These are phyloP conservation scores for Vidua macroura DNA, from an alignment of 2,113 vertebrate genomes.

Conservation along the genomic window DNA sequence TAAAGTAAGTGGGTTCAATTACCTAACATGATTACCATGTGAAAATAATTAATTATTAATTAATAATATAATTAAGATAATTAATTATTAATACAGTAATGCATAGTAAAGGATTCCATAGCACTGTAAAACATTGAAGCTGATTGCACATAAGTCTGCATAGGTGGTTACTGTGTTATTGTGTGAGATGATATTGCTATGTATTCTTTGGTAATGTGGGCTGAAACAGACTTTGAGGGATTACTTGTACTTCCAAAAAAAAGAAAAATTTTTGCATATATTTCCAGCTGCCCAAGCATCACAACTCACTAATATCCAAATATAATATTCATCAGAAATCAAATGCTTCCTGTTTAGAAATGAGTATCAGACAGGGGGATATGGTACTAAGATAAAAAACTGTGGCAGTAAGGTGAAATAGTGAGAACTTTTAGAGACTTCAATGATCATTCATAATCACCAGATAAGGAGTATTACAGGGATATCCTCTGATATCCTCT, in stretches of 20 bases:
- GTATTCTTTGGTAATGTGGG: neutral
- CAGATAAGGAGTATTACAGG: neutral
- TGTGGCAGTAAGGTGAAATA: neutral
- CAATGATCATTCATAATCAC: neutral
- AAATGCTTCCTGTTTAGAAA: neutral
- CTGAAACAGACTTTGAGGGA: neutral
- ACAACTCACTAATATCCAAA: neutral
- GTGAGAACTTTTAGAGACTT: neutral
- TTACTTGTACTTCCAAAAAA: neutral
- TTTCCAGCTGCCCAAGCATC: neutral
- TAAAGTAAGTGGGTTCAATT: neutral
- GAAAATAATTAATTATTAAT: neutral
- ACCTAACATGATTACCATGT: neutral
- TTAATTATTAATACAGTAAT: neutral
- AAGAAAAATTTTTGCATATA: rapidly evolving
- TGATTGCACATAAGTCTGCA: neutral
- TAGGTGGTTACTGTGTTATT: neutral
- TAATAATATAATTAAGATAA: neutral
- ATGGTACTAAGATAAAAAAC: neutral
- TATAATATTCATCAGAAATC: neutral
- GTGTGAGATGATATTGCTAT: neutral
- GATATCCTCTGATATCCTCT: neutral
- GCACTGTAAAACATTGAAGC: neutral
- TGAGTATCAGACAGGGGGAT: neutral
- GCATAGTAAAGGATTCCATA: neutral